phyloP scores from a whole-genome alignment of 2,797 vertebrate genomes.

The Lindbergichthys nudifrons region DNA sequence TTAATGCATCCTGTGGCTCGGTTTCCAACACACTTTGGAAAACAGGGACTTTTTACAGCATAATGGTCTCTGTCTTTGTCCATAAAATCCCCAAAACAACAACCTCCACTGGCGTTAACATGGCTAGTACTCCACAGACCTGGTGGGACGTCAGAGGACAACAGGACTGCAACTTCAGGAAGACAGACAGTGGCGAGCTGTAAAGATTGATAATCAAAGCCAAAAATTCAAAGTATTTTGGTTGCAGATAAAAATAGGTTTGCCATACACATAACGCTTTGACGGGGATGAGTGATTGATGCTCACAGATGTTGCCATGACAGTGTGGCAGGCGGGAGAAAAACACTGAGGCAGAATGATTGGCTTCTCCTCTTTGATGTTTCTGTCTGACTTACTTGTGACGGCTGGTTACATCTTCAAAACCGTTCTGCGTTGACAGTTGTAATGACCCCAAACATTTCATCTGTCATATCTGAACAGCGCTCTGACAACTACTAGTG shows the following conservation, averaged over 20 bases:
- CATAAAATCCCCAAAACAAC: too few relatives aligned
- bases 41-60: too few relatives aligned
- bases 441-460: constrained; percentile 82
- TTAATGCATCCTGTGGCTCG: too few relatives aligned
- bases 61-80: too few relatives aligned
- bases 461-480: constrained; percentile 74
- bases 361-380: constrained; percentile 80
- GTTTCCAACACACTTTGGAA: too few relatives aligned
- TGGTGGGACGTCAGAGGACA: too few relatives aligned
- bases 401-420: constrained; percentile 82
- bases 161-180: too few relatives aligned
- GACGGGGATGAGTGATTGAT: constrained; percentile 72
- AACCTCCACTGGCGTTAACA: too few relatives aligned
- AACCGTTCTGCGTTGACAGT: constrained; percentile 68
- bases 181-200: too few relatives aligned
- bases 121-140: too few relatives aligned
- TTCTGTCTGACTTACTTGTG: constrained; percentile 72
- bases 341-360: constrained; percentile 79
- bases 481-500: constrained; percentile 57
- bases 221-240: constrained; percentile 45
- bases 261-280: constrained; percentile 58
- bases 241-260: constrained; percentile 73
- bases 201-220: too few relatives aligned
- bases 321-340: constrained; percentile 75
- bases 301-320: constrained; percentile 76